Evolutionary conservation across 2,888 invertebrate species (phyloP), one percentile per base, ranked within the genome.

Genomic region (Creontiades dilutus): DNA sequence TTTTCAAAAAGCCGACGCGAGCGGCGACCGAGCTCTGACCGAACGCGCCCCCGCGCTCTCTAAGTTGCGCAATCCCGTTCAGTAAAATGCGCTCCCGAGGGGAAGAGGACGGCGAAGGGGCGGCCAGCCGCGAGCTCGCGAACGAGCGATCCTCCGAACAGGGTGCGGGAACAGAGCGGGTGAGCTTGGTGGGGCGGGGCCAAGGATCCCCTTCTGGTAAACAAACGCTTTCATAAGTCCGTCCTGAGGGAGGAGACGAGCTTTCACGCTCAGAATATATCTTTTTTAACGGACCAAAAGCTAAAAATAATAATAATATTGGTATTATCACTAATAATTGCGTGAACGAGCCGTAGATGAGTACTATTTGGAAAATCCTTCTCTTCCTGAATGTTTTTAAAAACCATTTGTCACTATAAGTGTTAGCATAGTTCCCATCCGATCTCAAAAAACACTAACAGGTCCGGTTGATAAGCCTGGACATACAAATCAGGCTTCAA

Each of bases 41-140:
- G 68, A 68, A 68, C 68, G 68, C 16, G 68, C 68, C 68, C 68
- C 68, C 68, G 68, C 68, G 68, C 68, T 68, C 68, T 68, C 68
- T 23, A 19, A 12, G 23, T 19, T 68, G 57, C 57, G 57, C 57
- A 57, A 57, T n/a, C 5, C 16, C 57, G n/a, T n/a, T n/a, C 57
- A n/a, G 13, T 52, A 52, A 57, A 57, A 57, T 19, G 19, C n/a
- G 19, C 23, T 12, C 16, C 19, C 61, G n/a, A n/a, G 16, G 61
- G 61, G 61, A 61, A 61, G 68, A 68, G 68, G 68, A 68, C 23
- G 68, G 57, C n/a, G 57, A n/a, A 11, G 68, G n/a, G 27, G 12
- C 23, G 23, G 61, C 48, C 48, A 48, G n/a, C n/a, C n/a, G n/a
- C n/a, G n/a, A n/a, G n/a, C n/a, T 7, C 37, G 37, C 37, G 37